Evolutionary conservation across 1,140 invertebrate species (phyloP).

Genomic region (Vollenhovia emeryi): DNA sequence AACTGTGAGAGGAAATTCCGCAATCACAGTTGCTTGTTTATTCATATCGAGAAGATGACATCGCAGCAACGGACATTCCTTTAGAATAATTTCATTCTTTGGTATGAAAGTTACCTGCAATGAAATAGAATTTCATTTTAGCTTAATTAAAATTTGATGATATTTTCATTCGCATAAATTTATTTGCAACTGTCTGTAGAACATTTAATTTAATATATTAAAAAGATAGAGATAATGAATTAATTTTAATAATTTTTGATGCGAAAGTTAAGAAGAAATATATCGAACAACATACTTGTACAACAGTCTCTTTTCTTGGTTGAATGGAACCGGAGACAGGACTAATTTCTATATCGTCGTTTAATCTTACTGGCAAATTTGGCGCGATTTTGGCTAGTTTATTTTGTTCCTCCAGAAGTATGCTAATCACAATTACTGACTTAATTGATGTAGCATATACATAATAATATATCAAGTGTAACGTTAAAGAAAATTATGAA

Average conservation of each 20-base stretch:
- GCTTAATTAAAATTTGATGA: neutral
- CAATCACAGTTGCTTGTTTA: slow-evolving; percentile 66
- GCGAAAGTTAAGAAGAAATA: neutral
- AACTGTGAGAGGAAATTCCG: slow-evolving; percentile 74
- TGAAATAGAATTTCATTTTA: neutral
- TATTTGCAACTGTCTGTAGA: neutral
- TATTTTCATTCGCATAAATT: neutral
- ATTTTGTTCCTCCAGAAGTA: slow-evolving; percentile 54
- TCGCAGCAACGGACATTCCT: slow-evolving; percentile 70
- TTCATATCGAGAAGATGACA: slow-evolving; percentile 73
- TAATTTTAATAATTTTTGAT: neutral
- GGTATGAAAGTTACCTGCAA: slow-evolving; percentile 72
- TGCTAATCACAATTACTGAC: neutral
- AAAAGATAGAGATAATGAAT: neutral
- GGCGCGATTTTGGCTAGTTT: slow-evolving; percentile 57
- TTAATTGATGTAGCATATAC: neutral
- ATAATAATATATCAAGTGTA: slow-evolving; percentile 1
- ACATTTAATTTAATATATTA: slow-evolving; percentile 5
- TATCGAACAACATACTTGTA: slow-evolving; percentile 59
- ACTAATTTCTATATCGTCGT: slow-evolving; percentile 64
- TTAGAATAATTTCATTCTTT: slow-evolving; percentile 72
- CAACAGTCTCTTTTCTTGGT: slow-evolving; percentile 56
- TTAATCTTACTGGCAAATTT: slow-evolving; percentile 51
- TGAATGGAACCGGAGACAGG: slow-evolving; percentile 65
- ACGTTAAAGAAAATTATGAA: neutral